Base-by-base conservation (phyloP, 2,888 invertebrate genomes). In the Coelopa pilipes region DNA sequence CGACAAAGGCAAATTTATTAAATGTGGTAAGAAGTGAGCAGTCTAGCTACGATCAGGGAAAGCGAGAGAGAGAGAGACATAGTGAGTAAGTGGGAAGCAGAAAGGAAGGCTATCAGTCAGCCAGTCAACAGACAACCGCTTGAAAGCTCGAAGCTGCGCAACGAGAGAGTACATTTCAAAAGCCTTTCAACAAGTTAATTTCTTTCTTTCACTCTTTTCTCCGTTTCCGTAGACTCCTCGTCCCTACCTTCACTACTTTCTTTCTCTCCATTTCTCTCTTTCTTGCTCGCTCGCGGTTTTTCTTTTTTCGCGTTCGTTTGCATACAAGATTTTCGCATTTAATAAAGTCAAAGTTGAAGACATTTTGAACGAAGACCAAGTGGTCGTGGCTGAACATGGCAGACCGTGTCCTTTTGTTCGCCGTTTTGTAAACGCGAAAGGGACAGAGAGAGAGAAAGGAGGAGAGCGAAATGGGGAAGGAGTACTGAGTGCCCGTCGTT, bases 241-340 rank as follows among this genome's bases (percentile, higher is more conserved):
- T 59, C 24, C 19, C 24, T 21, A n/a, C 13, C 11, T 55, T 55
- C 15, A 10, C 4, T 15, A 10, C 19, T 59, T 59, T 21, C 10
- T 59, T 12, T 7, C 57, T 5, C 19, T 59, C 19, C 13, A 5
- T 59, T 59, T 21, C 11, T 21, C 24, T 59, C 21, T 5, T 59
- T 62, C 12, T 34, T 19, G 1, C 13, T 34, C 9, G 24, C 15
- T 3, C n/a, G 21, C n/a, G 11, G 15, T 45, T 59, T 46, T 45
- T 9, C 34, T 66, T 21, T 57, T 45, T 69, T 21, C 50, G 45
- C 66, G 50, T 13, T 19, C 17, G 69, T 19, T 69, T 69, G 47
- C 69, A 69, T 46, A 59, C 47, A 59, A 59, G 57, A 69, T 69
- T 69, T 69, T 57, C 46, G 47, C 69, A 69, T 69, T 69, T 69